These are phyloP conservation scores for Papilio demoleus DNA, from an alignment of 2,888 invertebrate species.

Conservation along the genomic window DNA sequence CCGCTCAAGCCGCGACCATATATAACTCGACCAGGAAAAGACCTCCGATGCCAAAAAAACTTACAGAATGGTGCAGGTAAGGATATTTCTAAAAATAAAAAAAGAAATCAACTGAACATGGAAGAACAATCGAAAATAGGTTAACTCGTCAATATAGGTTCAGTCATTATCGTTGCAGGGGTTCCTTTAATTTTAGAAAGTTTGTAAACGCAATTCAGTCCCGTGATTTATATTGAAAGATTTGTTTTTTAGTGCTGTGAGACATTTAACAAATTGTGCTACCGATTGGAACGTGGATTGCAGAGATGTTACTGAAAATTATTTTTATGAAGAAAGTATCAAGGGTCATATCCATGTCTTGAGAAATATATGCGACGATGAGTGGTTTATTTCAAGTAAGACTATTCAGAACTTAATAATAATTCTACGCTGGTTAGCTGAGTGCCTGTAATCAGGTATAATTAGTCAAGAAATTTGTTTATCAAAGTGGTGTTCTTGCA, in stretches of 20 bases:
- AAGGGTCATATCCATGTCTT: slow-evolving; percentile 73
- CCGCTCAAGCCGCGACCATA: slow-evolving; percentile 59
- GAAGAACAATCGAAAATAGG: no score
- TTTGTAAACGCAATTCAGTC: no score
- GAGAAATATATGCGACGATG: slow-evolving; percentile 66
- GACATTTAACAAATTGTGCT: slow-evolving; percentile 68
- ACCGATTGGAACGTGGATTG: slow-evolving; percentile 75
- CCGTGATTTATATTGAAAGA: no score
- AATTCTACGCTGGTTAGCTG: no score
- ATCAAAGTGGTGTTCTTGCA: neutral
- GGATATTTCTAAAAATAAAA: no score
- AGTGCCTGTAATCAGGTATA: no score
- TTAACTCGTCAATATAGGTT: no score
- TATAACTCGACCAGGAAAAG: slow-evolving; percentile 65
- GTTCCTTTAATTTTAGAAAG: no score
- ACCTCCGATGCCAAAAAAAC: slow-evolving; percentile 65
- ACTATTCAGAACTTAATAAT: slow-evolving; percentile 4
- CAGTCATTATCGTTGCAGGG: no score
- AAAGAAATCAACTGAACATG: no score
- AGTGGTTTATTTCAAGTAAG: slow-evolving; percentile 65
- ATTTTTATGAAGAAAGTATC: slow-evolving; percentile 71
- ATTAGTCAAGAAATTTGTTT: no score
- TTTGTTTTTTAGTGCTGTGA: slow-evolving; percentile 61
- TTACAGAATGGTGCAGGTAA: slow-evolving; percentile 70
- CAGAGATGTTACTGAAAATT: slow-evolving; percentile 66